A percentile compares a stretch with the other conserved stretches of the same genome.
These are phyloP conservation scores for Delphinapterus leucas DNA, from an alignment of 2,113 vertebrate genomes.

Conservation along the genomic window DNA sequence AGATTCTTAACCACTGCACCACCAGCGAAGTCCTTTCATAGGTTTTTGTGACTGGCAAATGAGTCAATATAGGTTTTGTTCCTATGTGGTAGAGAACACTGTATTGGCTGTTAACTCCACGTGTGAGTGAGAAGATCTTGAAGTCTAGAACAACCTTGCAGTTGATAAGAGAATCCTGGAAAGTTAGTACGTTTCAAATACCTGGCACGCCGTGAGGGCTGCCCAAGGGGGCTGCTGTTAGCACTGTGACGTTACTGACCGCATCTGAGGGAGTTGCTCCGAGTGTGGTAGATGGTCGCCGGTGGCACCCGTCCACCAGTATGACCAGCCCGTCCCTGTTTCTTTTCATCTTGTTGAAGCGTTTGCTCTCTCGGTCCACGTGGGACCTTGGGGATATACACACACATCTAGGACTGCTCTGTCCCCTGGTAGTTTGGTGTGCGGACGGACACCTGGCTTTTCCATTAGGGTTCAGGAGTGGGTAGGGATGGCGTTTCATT, in stretches of 20 bases:
- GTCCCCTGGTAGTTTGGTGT: not conserved
- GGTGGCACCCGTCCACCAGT: too few relatives aligned
- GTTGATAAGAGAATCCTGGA: not conserved
- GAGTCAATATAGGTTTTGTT: not conserved
- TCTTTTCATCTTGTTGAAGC: not conserved
- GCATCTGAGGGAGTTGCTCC: not conserved
- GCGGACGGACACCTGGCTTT: not conserved
- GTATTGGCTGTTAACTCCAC: not conserved
- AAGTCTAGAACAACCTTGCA: not conserved
- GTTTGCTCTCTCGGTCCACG: rapidly evolving
- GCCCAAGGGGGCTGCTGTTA: not conserved
- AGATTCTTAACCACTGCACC: too few relatives aligned
- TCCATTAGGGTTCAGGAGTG: not conserved
- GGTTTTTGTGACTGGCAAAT: not conserved
- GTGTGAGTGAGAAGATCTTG: not conserved
- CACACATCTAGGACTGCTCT: not conserved
- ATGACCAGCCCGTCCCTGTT: rapidly evolving
- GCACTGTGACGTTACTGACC: not conserved
- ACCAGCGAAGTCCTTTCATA: too few relatives aligned
- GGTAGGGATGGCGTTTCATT: not conserved
- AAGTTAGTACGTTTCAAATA: not conserved
- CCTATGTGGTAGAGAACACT: not conserved
- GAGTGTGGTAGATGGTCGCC: not conserved
- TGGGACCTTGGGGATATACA: not conserved
- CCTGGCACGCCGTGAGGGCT: not conserved